Evolutionary conservation across 2,888 invertebrate species (phyloP).

Genomic region (Baronia brevicornis): DNA sequence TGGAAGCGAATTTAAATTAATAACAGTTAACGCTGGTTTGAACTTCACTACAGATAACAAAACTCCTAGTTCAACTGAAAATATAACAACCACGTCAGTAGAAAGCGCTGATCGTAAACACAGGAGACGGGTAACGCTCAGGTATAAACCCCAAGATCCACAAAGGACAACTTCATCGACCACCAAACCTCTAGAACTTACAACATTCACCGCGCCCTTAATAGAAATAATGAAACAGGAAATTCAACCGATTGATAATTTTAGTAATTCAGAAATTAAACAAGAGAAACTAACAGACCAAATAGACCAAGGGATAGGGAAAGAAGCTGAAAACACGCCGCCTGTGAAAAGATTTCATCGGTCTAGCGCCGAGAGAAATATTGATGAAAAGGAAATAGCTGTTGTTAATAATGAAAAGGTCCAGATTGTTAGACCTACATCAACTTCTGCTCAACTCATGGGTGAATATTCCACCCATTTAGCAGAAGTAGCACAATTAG

Average conservation of each 20-base stretch:
- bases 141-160: constrained; percentile 29
- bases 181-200: constrained; percentile 24
- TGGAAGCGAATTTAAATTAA: constrained; percentile 32
- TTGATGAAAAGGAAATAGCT: constrained; percentile 40
- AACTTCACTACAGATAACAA: constrained; percentile 40
- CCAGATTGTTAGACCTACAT: constrained; percentile 55
- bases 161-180: constrained; percentile 23
- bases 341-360: constrained; percentile 55
- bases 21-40: constrained; percentile 43
- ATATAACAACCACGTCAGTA: constrained; percentile 23
- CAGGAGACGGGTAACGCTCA: constrained; percentile 51
- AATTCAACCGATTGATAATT: constrained; percentile 38
- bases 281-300: constrained; percentile 50
- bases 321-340: constrained; percentile 31
- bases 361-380: constrained; percentile 52
- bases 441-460: constrained; percentile 39
- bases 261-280: constrained; percentile 26
- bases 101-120: constrained; percentile 43
- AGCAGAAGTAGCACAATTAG: constrained; percentile 51
- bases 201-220: constrained; percentile 24
- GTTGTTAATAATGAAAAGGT: constrained; percentile 56
- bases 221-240: constrained; percentile 49
- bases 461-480: constrained; percentile 45
- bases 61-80: constrained; percentile 18
- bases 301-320: constrained; percentile 34